Base-by-base conservation (phyloP, 2,888 invertebrate genomes). In the Uloborus plumipes region DNA sequence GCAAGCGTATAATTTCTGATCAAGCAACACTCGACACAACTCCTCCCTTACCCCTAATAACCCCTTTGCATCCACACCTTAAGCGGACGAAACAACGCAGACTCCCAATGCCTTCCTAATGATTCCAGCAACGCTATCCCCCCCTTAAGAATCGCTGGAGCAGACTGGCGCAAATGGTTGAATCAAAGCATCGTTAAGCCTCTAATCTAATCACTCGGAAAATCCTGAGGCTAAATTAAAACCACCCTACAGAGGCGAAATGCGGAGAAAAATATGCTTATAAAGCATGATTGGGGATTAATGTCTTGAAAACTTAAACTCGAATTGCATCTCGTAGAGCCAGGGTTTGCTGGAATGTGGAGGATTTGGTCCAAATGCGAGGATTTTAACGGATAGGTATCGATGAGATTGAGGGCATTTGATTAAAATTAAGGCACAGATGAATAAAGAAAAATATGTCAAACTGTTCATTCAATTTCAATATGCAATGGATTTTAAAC, bases 141-240 rank as follows among this genome's bases (percentile, higher is more conserved):
- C n/a, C 50, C 62, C 51, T 64, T 64, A 20, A 59, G 58, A 49
- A 26, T 16, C 47, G 66, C 22, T 51, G 76, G 55, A 77, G 76
- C 69, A 51, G 59, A 65, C 59, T 18, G 61, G 61, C 66, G 64
- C 80, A 80, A 80, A 80, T 80, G 80, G 80, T 64, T 58, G 69
- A 69, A 80, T 80, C 74, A 80, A 80, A 80, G 69, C 80, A 59
- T 80, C 80, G 80, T 80, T 80, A 80, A 80, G 80, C 62, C 74
- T 20, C 62, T 80, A 69, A 80, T 80, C 80, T 80, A 80, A 80
- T 80, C 80, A 80, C 80, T 80, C 69, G 80, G 80, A 80, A 80
- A 80, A 80, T 80, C 80, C 80, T 80, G 80, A 80, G 80, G 80
- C 80, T 80, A 80, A 80, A 80, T 80, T 80, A 80, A 80, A 80